These are phyloP conservation scores for Centropus unirufus DNA, from an alignment of 2,113 vertebrate species.

Conservation along the genomic window DNA sequence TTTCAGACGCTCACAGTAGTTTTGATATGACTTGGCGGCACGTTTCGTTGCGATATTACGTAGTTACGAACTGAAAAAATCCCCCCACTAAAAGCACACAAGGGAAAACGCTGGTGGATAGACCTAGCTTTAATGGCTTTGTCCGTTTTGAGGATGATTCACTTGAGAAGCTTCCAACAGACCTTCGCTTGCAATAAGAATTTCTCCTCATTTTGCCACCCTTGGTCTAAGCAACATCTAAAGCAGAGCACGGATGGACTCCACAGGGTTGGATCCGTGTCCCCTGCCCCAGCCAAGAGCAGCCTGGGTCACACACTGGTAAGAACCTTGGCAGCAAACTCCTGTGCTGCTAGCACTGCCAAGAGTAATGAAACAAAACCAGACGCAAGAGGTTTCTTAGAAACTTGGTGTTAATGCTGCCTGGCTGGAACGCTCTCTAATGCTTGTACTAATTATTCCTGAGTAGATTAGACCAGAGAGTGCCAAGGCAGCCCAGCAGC, in stretches of 20 bases:
- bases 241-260: background rate
- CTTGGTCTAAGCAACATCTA: background rate
- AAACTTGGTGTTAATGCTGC: slow-evolving; percentile 15
- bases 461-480: background rate
- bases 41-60: background rate
- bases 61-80: background rate
- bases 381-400: background rate
- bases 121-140: background rate
- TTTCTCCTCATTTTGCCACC: background rate
- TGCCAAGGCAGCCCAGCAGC: background rate
- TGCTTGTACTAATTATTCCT: slow-evolving; percentile 31
- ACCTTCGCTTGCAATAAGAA: background rate
- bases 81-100: background rate
- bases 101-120: background rate
- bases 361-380: slow-evolving; percentile 2
- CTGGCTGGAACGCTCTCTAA: slow-evolving; percentile 19
- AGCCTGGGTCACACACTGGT: background rate
- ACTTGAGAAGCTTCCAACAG: background rate
- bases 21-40: background rate
- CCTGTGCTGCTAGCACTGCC: background rate
- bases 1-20: background rate
- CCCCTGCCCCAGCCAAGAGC: background rate
- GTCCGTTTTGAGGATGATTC: background rate
- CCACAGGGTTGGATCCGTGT: no score
- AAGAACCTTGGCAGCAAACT: background rate